phyloP scores from a whole-genome alignment of 2,888 invertebrate species.

The Parnassius glacialis region DNA sequence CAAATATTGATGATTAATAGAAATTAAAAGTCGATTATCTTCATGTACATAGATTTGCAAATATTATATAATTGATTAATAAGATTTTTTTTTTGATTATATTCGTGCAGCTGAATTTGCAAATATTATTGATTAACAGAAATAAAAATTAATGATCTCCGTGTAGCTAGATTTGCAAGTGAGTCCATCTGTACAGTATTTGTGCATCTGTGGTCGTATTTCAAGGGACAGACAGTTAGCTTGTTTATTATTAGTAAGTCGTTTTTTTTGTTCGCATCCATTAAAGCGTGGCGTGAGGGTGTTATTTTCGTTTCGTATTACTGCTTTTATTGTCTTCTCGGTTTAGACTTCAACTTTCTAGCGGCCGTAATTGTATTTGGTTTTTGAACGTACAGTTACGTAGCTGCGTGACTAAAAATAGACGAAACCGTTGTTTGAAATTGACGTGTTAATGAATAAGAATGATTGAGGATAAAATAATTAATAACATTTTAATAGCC shows the following conservation, averaged over 20 bases:
- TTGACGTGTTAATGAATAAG: too few species aligned
- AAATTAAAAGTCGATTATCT: too few species aligned
- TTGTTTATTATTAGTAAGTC: constrained; percentile 21
- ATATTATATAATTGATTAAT: too few species aligned
- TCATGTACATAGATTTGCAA: too few species aligned
- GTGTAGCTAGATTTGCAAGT: background rate
- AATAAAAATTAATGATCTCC: background rate
- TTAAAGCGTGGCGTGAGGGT: constrained; percentile 28
- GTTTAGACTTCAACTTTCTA: constrained; percentile 11
- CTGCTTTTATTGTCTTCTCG: constrained; percentile 33
- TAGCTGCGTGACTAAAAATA: background rate
- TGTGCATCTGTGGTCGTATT: constrained; percentile 14
- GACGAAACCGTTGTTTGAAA: background rate
- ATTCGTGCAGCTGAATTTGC: too few species aligned
- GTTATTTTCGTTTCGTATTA: constrained; percentile 36
- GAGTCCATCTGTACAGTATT: constrained; percentile 2
- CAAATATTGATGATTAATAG: too few species aligned
- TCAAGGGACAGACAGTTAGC: constrained; percentile 14
- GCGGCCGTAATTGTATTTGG: background rate
- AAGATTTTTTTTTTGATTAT: too few species aligned
- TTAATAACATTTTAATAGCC: too few species aligned
- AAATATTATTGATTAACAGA: too few species aligned
- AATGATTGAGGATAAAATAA: too few species aligned
- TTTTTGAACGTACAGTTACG: background rate
- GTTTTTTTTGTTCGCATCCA: constrained; percentile 23